Evolutionary conservation across 2,888 invertebrate species (phyloP).

Genomic region (Dexiosoma caninum): DNA sequence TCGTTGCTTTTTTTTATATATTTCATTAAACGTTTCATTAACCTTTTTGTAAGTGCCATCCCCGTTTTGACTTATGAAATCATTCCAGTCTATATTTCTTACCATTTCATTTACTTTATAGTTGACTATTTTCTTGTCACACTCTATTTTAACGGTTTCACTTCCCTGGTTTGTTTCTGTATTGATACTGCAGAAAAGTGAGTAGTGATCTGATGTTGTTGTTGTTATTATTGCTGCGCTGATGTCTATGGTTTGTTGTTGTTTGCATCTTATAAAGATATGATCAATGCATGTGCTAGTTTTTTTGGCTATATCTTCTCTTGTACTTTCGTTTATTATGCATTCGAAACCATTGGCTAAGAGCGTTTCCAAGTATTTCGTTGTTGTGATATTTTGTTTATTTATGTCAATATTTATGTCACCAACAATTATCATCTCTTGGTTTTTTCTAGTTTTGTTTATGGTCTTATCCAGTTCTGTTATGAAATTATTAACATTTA

Average conservation of each 20-base stretch:
- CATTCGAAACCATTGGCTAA: not conserved
- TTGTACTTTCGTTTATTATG: not conserved
- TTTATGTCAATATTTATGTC: constrained; percentile 1
- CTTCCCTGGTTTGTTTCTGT: not conserved
- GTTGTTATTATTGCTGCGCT: not conserved
- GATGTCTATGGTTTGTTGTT: not conserved
- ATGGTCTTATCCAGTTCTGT: not conserved
- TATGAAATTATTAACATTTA: not conserved
- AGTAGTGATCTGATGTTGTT: not conserved
- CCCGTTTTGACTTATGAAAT: not conserved
- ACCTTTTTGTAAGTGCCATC: no score
- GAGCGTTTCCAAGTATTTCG: not conserved
- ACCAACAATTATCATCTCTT: not conserved
- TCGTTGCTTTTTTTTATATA: not conserved
- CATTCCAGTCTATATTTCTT: not conserved
- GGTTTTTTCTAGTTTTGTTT: not conserved
- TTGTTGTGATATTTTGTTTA: not conserved
- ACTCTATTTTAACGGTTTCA: not conserved
- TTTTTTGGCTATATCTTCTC: not conserved
- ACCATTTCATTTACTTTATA: no score
- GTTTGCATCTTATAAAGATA: not conserved
- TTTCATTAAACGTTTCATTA: no score
- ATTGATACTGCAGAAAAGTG: not conserved
- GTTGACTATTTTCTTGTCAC: not conserved
- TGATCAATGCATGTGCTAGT: not conserved